Evolutionary conservation across 1,140 invertebrate genomes (phyloP).

Genomic region (Drosophila pectinifera): DNA sequence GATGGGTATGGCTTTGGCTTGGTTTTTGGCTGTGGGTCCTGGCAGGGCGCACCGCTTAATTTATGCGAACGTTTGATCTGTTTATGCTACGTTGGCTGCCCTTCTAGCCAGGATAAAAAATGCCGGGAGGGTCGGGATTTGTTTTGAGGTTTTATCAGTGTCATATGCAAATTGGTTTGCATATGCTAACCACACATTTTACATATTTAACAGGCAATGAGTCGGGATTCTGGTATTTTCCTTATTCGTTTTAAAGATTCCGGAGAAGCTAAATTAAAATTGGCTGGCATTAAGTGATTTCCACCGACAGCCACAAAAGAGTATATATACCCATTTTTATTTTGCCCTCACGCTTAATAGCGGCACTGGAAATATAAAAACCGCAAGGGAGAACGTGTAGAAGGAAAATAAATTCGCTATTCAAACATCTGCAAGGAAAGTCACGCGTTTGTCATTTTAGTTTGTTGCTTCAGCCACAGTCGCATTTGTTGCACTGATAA

Average conservation of each 20-base stretch:
- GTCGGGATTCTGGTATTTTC: constrained; percentile 11
- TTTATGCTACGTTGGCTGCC: constrained; percentile 67
- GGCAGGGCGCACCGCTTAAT: constrained; percentile 35
- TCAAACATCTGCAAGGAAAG: constrained; percentile 17
- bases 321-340: not conserved
- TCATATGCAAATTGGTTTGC: constrained; percentile 64
- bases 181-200: constrained; percentile 54
- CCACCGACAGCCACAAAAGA: not conserved
- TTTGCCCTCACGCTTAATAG: constrained; percentile 12
- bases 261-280: constrained; percentile 11
- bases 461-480: constrained; percentile 18
- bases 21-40: constrained; percentile 2
- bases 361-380: constrained; percentile 12
- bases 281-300: constrained; percentile 15
- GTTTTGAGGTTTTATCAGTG: constrained; percentile 53
- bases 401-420: constrained; percentile 13
- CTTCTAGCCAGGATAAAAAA: constrained; percentile 11
- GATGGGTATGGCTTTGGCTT: not conserved
- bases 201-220: constrained; percentile 51
- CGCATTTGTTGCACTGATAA: constrained; percentile 1
- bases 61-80: constrained; percentile 75
- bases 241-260: not conserved
- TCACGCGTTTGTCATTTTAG: constrained; percentile 39
- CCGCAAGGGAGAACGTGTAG: not conserved
- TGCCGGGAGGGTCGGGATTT: constrained; percentile 1